Evolutionary conservation across 2,113 vertebrate genomes (phyloP).

Genomic region (Ramphastos sulfuratus): DNA sequence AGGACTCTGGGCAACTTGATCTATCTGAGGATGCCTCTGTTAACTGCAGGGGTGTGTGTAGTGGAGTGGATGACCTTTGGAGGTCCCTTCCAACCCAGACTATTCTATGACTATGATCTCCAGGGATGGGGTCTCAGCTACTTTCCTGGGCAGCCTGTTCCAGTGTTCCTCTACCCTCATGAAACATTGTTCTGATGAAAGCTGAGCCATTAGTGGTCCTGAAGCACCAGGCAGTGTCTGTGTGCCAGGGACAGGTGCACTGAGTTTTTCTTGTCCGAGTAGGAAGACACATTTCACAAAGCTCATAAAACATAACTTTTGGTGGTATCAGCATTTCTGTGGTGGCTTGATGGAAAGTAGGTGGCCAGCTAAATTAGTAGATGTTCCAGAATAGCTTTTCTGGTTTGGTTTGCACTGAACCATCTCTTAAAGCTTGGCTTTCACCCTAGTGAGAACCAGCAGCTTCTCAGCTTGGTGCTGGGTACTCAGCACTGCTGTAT

Average conservation of each 20-base stretch:
- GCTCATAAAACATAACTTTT: background rate
- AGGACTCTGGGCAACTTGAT: too few species aligned
- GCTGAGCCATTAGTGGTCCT: background rate
- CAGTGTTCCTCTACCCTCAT: background rate
- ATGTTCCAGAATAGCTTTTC: background rate
- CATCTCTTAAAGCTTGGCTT: background rate
- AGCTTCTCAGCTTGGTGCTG: background rate
- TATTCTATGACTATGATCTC: too few species aligned
- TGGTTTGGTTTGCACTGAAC: background rate
- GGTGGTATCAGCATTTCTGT: background rate
- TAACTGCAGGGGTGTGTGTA: too few species aligned
- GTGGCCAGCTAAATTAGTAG: background rate
- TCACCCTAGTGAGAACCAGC: background rate
- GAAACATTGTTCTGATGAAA: background rate
- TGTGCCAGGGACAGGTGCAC: background rate
- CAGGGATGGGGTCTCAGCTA: too few species aligned
- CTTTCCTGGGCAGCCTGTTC: background rate
- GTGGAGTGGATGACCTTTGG: too few species aligned
- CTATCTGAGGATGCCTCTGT: too few species aligned
- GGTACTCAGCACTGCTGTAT: accelerated
- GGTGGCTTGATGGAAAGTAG: background rate
- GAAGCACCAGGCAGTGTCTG: background rate
- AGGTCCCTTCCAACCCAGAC: too few species aligned
- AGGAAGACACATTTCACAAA: background rate
- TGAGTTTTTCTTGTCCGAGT: background rate